These are phyloP conservation scores for Thalassarche chlororhynchos DNA, from an alignment of 2,113 vertebrate species.

Conservation along the genomic window DNA sequence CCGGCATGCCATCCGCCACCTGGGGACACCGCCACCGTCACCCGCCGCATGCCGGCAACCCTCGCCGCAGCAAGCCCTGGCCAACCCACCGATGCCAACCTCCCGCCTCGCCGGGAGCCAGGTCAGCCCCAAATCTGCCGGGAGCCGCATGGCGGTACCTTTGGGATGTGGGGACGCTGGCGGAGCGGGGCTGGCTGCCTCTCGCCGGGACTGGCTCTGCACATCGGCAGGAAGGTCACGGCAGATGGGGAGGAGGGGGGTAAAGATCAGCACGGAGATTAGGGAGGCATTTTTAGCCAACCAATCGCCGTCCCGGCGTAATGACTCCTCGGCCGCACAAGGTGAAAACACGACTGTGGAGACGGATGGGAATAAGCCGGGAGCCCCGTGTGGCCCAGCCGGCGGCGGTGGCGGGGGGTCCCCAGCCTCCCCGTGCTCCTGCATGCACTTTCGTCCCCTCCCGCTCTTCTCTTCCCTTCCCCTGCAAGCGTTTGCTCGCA, in stretches of 20 bases:
- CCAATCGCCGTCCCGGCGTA: constrained; percentile 65
- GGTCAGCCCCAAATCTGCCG: not conserved
- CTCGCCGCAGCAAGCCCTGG: not conserved
- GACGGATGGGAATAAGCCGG: not conserved
- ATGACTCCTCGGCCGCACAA: constrained; percentile 50
- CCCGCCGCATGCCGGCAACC: rapidly evolving
- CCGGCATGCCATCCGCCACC: not conserved
- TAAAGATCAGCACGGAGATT: constrained; percentile 72
- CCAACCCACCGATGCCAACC: not conserved
- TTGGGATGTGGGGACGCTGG: not conserved
- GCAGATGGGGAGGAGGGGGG: constrained; percentile 68
- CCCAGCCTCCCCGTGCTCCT: not conserved
- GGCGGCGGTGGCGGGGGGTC: not conserved
- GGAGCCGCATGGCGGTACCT: not conserved
- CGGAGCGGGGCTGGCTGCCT: not conserved
- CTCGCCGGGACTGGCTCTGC: not conserved
- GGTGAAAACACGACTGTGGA: constrained; percentile 46
- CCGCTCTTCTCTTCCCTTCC: not conserved
- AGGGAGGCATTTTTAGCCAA: constrained; percentile 74
- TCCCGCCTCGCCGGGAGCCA: not conserved
- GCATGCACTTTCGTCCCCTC: too few species aligned
- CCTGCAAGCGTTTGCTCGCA: not conserved
- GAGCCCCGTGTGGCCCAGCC: not conserved
- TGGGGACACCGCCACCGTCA: not conserved
- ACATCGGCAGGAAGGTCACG: constrained; percentile 34